Percentiles rank a stretch among this genome's conserved stretches.
phyloP scores from a whole-genome alignment of 1,140 invertebrate species.

The Penaeus indicus region DNA sequence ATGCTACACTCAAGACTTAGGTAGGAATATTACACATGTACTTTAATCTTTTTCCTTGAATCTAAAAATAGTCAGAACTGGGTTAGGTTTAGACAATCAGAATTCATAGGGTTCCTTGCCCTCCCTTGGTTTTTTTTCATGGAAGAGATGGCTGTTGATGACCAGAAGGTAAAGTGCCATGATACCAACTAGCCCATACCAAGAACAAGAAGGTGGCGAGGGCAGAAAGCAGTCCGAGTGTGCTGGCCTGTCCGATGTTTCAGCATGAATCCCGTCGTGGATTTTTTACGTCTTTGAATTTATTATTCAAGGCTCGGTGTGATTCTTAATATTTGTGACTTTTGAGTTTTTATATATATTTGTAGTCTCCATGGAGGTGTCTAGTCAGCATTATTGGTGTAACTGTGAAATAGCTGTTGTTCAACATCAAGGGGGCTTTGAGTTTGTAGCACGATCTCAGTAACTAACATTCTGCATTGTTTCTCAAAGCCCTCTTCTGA shows the following conservation, averaged over 20 bases:
- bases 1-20: conserved; percentile 51
- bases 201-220: conserved; percentile 27
- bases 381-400: conserved; percentile 59
- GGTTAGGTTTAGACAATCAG: conserved; percentile 58
- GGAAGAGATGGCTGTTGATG: conserved; percentile 56
- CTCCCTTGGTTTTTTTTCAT: conserved; percentile 56
- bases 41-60: conserved; percentile 43
- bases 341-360: conserved; percentile 45
- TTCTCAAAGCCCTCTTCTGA: conserved; percentile 45
- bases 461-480: conserved; percentile 52
- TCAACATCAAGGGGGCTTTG: conserved; percentile 43
- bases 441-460: conserved; percentile 48
- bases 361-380: conserved; percentile 58
- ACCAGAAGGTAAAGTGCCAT: conserved; percentile 22
- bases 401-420: conserved; percentile 48
- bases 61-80: conserved; percentile 53
- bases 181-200: conserved; percentile 28
- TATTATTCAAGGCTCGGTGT: conserved; percentile 42
- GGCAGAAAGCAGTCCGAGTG: conserved; percentile 10
- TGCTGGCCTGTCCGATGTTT: conserved; percentile 46
- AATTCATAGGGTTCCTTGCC: conserved; percentile 45
- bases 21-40: conserved; percentile 57
- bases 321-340: conserved; percentile 47
- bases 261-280: conserved; percentile 30
- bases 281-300: not conserved